phyloP scores from a whole-genome alignment of 2,888 invertebrate genomes.

The Panzeria rudis region DNA sequence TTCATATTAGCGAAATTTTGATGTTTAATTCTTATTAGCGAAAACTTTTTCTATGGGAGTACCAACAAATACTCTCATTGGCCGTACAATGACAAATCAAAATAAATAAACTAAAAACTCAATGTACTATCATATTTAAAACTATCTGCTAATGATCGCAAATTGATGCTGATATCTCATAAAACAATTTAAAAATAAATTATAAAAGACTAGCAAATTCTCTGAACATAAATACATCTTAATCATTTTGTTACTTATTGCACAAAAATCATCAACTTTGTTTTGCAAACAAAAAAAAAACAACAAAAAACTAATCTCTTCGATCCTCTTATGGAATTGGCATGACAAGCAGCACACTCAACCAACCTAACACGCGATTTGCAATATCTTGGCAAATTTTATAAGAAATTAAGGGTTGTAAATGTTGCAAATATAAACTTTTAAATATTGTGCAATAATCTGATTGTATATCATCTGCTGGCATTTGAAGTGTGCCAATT shows the following conservation, averaged over 20 bases:
- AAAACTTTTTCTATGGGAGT: too few species aligned
- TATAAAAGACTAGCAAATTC: neutral
- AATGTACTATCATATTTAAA: neutral
- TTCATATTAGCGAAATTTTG: too few species aligned
- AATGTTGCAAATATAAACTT: constrained; percentile 14
- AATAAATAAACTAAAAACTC: too few species aligned
- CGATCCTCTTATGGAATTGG: constrained; percentile 16
- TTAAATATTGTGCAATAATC: constrained; percentile 27
- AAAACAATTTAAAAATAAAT: neutral
- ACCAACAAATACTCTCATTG: too few species aligned
- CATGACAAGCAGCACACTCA: neutral
- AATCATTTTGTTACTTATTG: neutral
- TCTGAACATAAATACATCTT: neutral
- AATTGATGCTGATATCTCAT: neutral
- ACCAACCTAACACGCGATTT: neutral
- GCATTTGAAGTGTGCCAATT: constrained; percentile 47
- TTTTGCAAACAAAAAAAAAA: constrained; percentile 17
- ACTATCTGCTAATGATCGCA: neutral
- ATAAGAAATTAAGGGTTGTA: constrained; percentile 24
- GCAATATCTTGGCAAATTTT: constrained; percentile 3
- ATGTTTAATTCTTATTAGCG: too few species aligned
- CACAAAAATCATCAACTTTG: constrained; percentile 9
- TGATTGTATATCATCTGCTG: neutral
- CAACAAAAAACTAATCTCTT: neutral
- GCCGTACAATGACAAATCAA: too few species aligned